Conservation (phyloP, 2,113 vertebrate genomes). For the Leptobrachium leishanense region DNA sequence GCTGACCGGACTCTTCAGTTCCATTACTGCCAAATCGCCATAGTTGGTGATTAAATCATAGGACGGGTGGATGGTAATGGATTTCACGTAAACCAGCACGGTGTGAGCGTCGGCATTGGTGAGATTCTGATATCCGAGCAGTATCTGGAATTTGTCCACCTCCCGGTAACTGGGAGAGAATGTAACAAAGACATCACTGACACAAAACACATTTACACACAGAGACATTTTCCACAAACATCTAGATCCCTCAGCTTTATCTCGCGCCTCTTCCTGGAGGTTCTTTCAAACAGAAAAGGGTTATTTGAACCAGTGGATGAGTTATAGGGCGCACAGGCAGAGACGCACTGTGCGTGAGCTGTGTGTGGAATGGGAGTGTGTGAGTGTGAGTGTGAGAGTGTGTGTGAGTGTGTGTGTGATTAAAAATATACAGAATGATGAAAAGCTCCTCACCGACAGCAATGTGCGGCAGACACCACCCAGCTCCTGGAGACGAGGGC, state of each 20-base stretch:
- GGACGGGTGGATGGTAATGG: slow-evolving; percentile 60
- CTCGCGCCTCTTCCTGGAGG: too few relatives aligned
- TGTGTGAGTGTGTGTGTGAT: too few relatives aligned
- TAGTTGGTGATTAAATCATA: slow-evolving; percentile 65
- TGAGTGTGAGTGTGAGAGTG: too few relatives aligned
- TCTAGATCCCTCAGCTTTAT: too few relatives aligned
- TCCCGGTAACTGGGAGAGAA: slow-evolving; percentile 35
- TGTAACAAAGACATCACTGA: not conserved
- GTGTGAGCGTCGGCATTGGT: slow-evolving; percentile 30
- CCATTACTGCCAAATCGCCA: slow-evolving; percentile 56
- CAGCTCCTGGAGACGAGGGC: slow-evolving; percentile 33
- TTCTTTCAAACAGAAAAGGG: too few relatives aligned
- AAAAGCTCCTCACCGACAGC: slow-evolving; percentile 5
- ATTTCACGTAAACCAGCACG: slow-evolving; percentile 31
- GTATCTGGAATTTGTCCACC: slow-evolving; percentile 50
- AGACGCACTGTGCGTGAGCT: too few relatives aligned
- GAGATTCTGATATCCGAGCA: slow-evolving; percentile 54
- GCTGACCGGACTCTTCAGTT: slow-evolving; percentile 48
- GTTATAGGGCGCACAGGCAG: too few relatives aligned
- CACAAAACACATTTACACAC: too few relatives aligned
- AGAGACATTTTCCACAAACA: too few relatives aligned
- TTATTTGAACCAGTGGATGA: too few relatives aligned
- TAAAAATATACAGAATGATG: too few relatives aligned
- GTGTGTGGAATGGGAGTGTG: too few relatives aligned
- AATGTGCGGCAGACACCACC: slow-evolving; percentile 47